Evolutionary conservation across 2,113 vertebrate species (phyloP), one percentile per base, ranked within the genome.

Genomic region (Xerus inauris): DNA sequence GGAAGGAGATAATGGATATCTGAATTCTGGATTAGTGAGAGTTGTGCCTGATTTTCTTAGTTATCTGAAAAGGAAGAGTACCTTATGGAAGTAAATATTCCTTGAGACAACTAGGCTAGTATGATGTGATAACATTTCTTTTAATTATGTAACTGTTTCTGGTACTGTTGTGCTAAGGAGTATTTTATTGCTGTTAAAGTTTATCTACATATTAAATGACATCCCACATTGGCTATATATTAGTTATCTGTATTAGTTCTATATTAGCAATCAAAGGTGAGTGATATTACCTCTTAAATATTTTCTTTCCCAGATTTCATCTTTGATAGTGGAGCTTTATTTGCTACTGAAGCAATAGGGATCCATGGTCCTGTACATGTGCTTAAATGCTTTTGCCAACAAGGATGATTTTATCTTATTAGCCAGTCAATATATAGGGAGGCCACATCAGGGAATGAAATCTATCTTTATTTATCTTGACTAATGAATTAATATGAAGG

Each of bases 61-160:
- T 84, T 97, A 32, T 64, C 57, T 92, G 77, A 85, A 76, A 64
- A 71, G 19, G 1, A 81, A 89, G 32, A 14, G 62, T 83, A 54
- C 62, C 11, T 94, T 87, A 45, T 38, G 38, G 87, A 92, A 92
- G n/a, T 19, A 76, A 80, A 71, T 40, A 88, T 93, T 95, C 54
- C 19, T 51, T 19, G 81, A 75, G 62, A 51, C 4, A 64, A 67
- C 13, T 24, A 49, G 24, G 19, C 54, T 81, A 42, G 35, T 80
- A 47, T 73, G 82, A 81, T 87, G 73, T 54, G 40, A 67, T 79
- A 90, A 95, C n/a, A 47, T 64, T 94, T 32, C 24, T 92, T 88
- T 94, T 87, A 47, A 71, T 95, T 80, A 80, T 69, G 12, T 93
- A 67, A 95, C 38, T 51, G 17, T 17, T 87, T 24, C 4, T 91